A percentile compares a stretch with the other conserved stretches of the same genome.
Evolutionary conservation across 2,888 invertebrate species (phyloP).

Genomic region (Tetranychus piercei): DNA sequence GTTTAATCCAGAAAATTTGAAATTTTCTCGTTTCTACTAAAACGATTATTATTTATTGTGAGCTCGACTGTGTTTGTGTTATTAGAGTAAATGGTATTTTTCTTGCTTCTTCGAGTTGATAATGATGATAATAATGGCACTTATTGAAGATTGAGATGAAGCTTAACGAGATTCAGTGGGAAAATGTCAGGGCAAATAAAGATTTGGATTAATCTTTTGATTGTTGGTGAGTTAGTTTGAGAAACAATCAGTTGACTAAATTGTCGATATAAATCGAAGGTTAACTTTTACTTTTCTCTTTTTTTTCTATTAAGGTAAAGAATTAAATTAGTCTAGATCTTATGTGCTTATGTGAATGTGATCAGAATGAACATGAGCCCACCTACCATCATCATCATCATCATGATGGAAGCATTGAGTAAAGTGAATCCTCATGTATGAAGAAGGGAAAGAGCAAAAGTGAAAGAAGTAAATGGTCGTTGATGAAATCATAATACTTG

Average conservation of each 20-base stretch:
- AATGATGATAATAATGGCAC: not conserved
- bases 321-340: not conserved
- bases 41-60: no score
- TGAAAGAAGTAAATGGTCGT: not conserved
- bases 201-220: constrained; percentile 1
- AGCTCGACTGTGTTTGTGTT: no score
- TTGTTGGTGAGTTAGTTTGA: not conserved
- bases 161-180: not conserved
- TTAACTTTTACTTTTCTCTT: not conserved
- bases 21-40: no score
- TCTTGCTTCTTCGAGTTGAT: not conserved
- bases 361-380: not conserved
- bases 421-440: not conserved
- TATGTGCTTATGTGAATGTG: not conserved
- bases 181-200: not conserved
- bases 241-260: not conserved
- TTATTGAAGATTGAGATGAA: not conserved
- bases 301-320: not conserved
- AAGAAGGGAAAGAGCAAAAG: not conserved
- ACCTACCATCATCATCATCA: not conserved
- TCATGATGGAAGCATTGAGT: not conserved
- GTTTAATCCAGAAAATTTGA: no score
- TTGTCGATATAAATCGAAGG: not conserved
- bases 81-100: no score
- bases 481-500: not conserved